Base-by-base conservation (phyloP, 2,113 vertebrate species). In the Platysteira castanea region DNA sequence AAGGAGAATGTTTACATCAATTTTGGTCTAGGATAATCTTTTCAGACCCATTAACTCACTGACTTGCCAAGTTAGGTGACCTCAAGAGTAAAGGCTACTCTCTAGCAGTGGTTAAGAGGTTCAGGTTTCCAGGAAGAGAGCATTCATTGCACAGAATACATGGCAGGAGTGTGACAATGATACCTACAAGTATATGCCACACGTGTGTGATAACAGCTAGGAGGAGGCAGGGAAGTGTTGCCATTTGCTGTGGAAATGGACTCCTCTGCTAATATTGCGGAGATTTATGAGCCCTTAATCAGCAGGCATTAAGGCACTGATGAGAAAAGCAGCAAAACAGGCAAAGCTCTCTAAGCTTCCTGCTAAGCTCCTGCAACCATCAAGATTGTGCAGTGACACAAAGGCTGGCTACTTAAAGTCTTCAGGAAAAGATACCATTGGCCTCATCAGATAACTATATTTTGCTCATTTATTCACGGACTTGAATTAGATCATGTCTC, bases 41-140 rank as follows among this genome's bases (percentile, higher is more conserved):
- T 95, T 87, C 77, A 91, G 93, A 79, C 65, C 94, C 89, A 96
- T 97, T 97, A 97, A 87, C 91, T 95, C 79, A 77, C 95, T 96
- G 88, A 87, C 71, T 96, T 94, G 91, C 96, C 83, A 93, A 95
- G 87, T 79, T 26, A 84, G 76, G 70, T 87, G 93, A 97, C 93
- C 96, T 96, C 68, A 89, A 83, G 71, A 94, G 76, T 67, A 95
- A 95, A 94, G 92, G 87, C 94, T 96, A 78, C 80, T 61, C 84
- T 90, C 68, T 81, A 79, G 59, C 63, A 86, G 52, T 3, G n/a
- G 84, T 49, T 56, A 64, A 84, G 61, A 77, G 87, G 52, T 69
- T 94, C 84, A 75, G 78, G 33, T 96, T 94, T 95, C 91, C 87
- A 79, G 76, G 73, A 91, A 87, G 39, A 89, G 52, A 69, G 31